phyloP scores from a whole-genome alignment of 2,888 invertebrate species.

The Drosophila falleni region DNA sequence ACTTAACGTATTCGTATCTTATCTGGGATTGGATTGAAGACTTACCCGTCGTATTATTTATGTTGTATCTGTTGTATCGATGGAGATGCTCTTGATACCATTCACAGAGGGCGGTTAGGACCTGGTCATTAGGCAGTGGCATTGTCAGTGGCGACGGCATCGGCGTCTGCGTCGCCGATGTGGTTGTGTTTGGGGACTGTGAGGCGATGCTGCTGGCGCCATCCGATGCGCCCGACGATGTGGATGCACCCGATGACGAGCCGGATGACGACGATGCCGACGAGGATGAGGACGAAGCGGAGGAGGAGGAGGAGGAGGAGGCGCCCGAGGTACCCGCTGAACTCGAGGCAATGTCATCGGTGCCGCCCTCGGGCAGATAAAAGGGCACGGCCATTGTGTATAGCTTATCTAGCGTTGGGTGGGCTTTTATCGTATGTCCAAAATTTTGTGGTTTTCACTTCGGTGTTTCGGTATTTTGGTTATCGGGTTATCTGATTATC shows the following conservation, averaged over 20 bases:
- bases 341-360: slow-evolving; percentile 81
- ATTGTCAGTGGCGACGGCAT: slow-evolving; percentile 80
- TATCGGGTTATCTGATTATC: not conserved
- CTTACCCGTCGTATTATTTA: slow-evolving; percentile 78
- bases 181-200: slow-evolving; percentile 84
- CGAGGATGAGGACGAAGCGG: slow-evolving; percentile 46
- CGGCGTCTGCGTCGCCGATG: slow-evolving; percentile 83
- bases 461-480: slow-evolving; percentile 2
- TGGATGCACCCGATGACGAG: slow-evolving; percentile 38
- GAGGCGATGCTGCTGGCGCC: slow-evolving; percentile 79
- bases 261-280: slow-evolving; percentile 37
- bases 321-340: slow-evolving; percentile 67
- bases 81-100: slow-evolving; percentile 80
- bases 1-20: not conserved
- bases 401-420: slow-evolving; percentile 28
- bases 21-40: slow-evolving; percentile 39
- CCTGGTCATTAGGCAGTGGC: slow-evolving; percentile 77
- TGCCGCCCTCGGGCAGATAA: slow-evolving; percentile 85
- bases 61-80: slow-evolving; percentile 66
- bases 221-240: slow-evolving; percentile 66
- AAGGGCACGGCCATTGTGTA: slow-evolving; percentile 85
- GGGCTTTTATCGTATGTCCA: slow-evolving; percentile 22
- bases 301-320: slow-evolving; percentile 55
- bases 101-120: slow-evolving; percentile 84
- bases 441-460: slow-evolving; percentile 19